Percentiles rank a stretch among this genome's conserved stretches.
These are phyloP conservation scores for Drosophila borealis DNA, from an alignment of 2,888 invertebrate genomes.

Conservation along the genomic window DNA sequence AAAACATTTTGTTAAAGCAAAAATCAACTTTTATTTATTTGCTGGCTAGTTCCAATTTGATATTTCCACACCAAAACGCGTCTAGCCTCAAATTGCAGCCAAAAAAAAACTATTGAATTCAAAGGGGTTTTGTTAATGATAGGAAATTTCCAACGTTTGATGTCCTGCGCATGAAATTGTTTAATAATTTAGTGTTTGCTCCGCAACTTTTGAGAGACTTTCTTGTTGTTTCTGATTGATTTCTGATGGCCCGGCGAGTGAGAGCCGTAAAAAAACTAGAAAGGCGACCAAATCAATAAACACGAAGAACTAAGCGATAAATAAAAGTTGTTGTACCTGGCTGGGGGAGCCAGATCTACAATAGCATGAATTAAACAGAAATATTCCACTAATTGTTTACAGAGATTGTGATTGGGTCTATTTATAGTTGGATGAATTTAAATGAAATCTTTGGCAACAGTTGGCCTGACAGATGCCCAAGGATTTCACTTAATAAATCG, in stretches of 20 bases:
- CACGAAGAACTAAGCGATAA: conserved; percentile 39
- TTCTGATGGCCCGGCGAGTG: conserved; percentile 28
- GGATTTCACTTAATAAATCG: conserved; percentile 46
- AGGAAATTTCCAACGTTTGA: conserved; percentile 13
- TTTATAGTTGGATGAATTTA: conserved; percentile 9
- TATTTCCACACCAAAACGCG: not conserved
- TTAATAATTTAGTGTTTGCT: conserved; percentile 21
- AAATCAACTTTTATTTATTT: not conserved
- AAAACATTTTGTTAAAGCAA: too few relatives aligned
- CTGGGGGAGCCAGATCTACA: conserved; percentile 39
- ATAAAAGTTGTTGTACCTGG: conserved; percentile 11
- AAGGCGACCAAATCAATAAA: conserved; percentile 56
- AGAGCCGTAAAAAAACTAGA: conserved; percentile 9
- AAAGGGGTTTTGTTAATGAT: not conserved
- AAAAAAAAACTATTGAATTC: not conserved
- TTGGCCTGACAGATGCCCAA: conserved; percentile 50
- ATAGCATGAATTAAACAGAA: conserved; percentile 49
- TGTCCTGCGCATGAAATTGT: not conserved
- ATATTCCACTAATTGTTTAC: conserved; percentile 39
- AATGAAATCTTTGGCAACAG: conserved; percentile 31
- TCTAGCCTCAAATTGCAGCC: not conserved
- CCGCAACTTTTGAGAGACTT: too few relatives aligned
- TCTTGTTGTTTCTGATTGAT: conserved; percentile 53
- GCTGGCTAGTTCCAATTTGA: not conserved
- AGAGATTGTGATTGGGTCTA: not conserved